phyloP scores from a whole-genome alignment of 2,888 invertebrate species.

The Tyria jacobaeae region DNA sequence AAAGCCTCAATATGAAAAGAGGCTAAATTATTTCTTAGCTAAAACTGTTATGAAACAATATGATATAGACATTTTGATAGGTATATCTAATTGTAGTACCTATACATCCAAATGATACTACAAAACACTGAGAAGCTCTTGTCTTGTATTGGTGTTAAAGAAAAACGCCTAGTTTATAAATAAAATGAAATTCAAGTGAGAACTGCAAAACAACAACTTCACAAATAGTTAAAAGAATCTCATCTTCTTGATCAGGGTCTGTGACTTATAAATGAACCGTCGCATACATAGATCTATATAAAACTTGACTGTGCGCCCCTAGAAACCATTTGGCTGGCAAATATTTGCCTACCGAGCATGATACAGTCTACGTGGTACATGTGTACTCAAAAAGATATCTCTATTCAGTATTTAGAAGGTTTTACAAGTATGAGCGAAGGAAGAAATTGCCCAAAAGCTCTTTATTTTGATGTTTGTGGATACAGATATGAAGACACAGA shows the following conservation, averaged over 20 bases:
- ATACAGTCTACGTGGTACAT: slow-evolving; percentile 19
- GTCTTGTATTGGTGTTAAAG: neutral
- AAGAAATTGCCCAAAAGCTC: slow-evolving; percentile 4
- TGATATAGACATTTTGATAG: no score
- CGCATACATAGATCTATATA: slow-evolving; percentile 20
- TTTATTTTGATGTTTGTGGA: neutral
- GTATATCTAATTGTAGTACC: no score
- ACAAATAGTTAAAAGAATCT: slow-evolving; percentile 24
- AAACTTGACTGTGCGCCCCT: slow-evolving; percentile 25
- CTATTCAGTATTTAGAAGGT: slow-evolving; percentile 22
- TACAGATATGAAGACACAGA: neutral
- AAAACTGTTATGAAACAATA: neutral
- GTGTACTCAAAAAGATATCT: slow-evolving; percentile 16
- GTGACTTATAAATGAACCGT: slow-evolving; percentile 41
- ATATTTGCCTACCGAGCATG: slow-evolving; percentile 35
- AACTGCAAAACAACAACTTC: slow-evolving; percentile 7
- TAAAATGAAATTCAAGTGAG: neutral
- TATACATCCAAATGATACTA: no score
- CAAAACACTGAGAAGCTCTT: no score
- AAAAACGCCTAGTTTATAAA: slow-evolving; percentile 1
- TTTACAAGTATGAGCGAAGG: slow-evolving; percentile 2
- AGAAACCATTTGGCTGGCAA: slow-evolving; percentile 42
- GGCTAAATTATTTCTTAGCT: neutral
- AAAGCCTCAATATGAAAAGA: neutral
- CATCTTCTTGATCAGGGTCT: slow-evolving; percentile 21